Evolutionary conservation across 2,888 invertebrate genomes (phyloP).

Genomic region (Ellobium chinense): DNA sequence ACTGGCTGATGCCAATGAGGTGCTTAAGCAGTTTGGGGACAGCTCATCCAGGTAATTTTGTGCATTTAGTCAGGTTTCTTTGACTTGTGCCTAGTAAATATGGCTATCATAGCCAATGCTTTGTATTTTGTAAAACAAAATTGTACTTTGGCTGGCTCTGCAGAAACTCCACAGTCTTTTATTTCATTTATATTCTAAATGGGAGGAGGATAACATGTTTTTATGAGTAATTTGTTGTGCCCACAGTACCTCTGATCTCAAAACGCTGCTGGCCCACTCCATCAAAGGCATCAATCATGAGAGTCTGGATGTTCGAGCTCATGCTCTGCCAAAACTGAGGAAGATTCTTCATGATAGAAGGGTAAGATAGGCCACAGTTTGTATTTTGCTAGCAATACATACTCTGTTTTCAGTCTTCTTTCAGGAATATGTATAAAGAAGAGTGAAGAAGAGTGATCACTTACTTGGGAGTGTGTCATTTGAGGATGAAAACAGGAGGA

Average conservation of each 20-base stretch:
- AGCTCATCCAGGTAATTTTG: constrained; percentile 62
- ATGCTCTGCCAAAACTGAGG: constrained; percentile 86
- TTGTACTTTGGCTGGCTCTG: neutral
- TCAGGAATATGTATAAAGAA: too few relatives aligned
- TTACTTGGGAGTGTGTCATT: too few relatives aligned
- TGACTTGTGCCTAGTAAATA: too few relatives aligned
- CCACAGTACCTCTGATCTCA: constrained; percentile 64
- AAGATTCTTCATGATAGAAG: constrained; percentile 86
- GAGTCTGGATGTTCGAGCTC: constrained; percentile 87
- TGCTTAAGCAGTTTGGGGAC: constrained; percentile 70
- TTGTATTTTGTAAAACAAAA: neutral
- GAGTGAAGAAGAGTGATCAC: too few relatives aligned
- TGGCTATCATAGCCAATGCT: too few relatives aligned
- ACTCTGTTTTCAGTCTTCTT: too few relatives aligned
- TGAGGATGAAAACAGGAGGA: too few relatives aligned
- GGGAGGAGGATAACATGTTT: neutral
- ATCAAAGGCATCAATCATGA: constrained; percentile 83
- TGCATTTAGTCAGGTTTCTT: neutral
- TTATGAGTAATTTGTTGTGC: neutral
- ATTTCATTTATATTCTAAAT: constrained; percentile 1
- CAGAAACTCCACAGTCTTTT: neutral
- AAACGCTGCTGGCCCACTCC: constrained; percentile 69
- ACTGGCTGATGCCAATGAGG: constrained; percentile 83
- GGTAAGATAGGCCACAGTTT: too few relatives aligned
- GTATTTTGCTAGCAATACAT: too few relatives aligned